A percentile compares a stretch with the other conserved stretches of the same genome.
phyloP scores from a whole-genome alignment of 1,140 invertebrate genomes.

The Catajapyx aquilonaris region DNA sequence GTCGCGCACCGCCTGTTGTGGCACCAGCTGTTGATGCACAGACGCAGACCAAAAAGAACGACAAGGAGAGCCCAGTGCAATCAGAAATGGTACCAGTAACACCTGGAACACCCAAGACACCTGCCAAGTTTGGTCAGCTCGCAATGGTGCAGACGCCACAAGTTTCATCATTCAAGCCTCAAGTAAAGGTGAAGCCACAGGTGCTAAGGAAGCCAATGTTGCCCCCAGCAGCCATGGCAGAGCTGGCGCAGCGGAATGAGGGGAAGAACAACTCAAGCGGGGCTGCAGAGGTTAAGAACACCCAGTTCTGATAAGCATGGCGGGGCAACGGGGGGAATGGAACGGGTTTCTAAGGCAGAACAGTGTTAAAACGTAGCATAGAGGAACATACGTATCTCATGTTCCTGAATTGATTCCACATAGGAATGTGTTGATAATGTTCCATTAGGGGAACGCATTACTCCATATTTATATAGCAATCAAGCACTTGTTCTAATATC shows the following conservation, averaged over 20 bases:
- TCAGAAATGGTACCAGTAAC: slow-evolving; percentile 9
- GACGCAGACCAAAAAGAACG: slow-evolving; percentile 11
- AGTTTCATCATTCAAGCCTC: slow-evolving; percentile 36
- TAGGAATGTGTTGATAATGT: too few species aligned
- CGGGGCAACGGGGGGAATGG: too few species aligned
- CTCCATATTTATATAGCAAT: too few species aligned
- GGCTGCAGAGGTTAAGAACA: too few species aligned
- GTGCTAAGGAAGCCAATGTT: slow-evolving; percentile 43
- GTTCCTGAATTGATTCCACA: too few species aligned
- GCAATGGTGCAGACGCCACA: slow-evolving; percentile 18
- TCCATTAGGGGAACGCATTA: too few species aligned
- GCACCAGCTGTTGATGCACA: slow-evolving; percentile 10
- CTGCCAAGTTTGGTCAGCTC: slow-evolving; percentile 26
- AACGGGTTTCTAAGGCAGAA: too few species aligned
- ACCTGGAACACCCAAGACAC: slow-evolving; percentile 25
- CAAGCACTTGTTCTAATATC: too few species aligned
- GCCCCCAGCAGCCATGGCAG: slow-evolving; percentile 16
- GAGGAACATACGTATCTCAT: too few species aligned
- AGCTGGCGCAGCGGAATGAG: neutral
- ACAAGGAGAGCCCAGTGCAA: slow-evolving; percentile 4
- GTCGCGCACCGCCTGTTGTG: slow-evolving; percentile 20
- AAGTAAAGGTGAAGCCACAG: slow-evolving; percentile 47
- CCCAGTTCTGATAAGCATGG: too few species aligned
- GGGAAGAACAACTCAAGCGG: too few species aligned
- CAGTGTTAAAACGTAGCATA: too few species aligned